A percentile compares a stretch with the other conserved stretches of the same genome.
Evolutionary conservation across 2,113 vertebrate genomes (phyloP).

Genomic region (Nothobranchius kuhntae): DNA sequence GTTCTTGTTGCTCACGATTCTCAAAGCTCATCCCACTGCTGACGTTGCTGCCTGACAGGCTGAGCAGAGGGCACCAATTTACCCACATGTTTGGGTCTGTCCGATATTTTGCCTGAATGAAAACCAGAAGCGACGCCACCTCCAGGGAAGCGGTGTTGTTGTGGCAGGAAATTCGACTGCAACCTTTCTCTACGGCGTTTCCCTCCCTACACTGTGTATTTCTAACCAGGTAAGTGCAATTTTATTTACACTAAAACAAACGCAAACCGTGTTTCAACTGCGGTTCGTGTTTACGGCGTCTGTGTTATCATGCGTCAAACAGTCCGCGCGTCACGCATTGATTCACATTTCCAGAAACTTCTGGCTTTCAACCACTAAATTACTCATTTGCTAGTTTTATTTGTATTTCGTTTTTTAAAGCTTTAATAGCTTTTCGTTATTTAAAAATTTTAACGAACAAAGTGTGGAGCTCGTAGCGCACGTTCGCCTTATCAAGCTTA

Average conservation of each 20-base stretch:
- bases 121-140: slow-evolving; percentile 44
- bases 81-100: accelerated
- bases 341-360: slow-evolving; percentile 56
- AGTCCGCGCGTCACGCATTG: slow-evolving; percentile 18
- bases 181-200: not conserved
- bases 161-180: not conserved
- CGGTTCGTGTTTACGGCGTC: slow-evolving; percentile 11
- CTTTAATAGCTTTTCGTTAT: not conserved
- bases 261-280: not conserved
- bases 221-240: slow-evolving; percentile 25
- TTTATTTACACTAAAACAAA: too few species aligned
- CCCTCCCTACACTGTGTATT: not conserved
- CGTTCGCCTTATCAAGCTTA: slow-evolving; percentile 20
- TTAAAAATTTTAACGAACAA: too few species aligned
- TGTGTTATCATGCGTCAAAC: slow-evolving; percentile 53
- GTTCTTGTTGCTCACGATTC: too few species aligned
- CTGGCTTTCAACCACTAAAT: not conserved
- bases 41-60: slow-evolving; percentile 18
- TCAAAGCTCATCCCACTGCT: too few species aligned
- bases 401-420: too few species aligned
- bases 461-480: not conserved
- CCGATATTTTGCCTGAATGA: slow-evolving; percentile 64
- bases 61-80: accelerated
- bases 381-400: accelerated
- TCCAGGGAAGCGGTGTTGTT: slow-evolving; percentile 6